Percentiles rank a stretch among this genome's conserved stretches.
Conservation (phyloP, 1,140 invertebrate genomes). For the Cyclargus thomasi region DNA sequence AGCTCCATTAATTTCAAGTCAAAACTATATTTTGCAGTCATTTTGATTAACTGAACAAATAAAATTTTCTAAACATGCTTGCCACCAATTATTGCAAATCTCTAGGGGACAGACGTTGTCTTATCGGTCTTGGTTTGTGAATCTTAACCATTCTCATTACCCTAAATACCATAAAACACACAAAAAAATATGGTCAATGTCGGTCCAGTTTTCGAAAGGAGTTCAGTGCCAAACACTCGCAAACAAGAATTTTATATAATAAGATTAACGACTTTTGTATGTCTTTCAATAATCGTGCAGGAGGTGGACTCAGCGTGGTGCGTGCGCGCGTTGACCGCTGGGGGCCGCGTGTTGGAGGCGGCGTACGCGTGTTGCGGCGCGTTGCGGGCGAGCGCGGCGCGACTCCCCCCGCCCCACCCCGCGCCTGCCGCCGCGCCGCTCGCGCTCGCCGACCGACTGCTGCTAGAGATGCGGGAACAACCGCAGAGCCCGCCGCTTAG, state of each 20-base stretch:
- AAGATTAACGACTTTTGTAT: too few relatives aligned
- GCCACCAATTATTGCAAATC: too few relatives aligned
- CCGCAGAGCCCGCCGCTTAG: conserved; percentile 27
- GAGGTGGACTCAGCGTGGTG: conserved; percentile 44
- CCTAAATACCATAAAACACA: too few relatives aligned
- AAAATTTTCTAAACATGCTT: too few relatives aligned
- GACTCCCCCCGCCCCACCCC: conserved; percentile 44
- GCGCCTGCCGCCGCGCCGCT: conserved; percentile 44
- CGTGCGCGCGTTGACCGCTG: conserved; percentile 47
- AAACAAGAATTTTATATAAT: too few relatives aligned
- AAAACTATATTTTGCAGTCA: too few relatives aligned
- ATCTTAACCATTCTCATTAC: too few relatives aligned
- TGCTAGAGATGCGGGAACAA: conserved; percentile 46
- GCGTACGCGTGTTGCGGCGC: conserved; percentile 28
- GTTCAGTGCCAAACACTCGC: background rate
- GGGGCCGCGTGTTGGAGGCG: conserved; percentile 24
- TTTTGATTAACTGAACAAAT: too few relatives aligned
- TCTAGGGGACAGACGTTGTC: too few relatives aligned
- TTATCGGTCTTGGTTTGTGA: too few relatives aligned
- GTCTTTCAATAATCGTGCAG: conserved; percentile 32
- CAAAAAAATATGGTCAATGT: too few relatives aligned
- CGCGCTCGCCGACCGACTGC: conserved; percentile 50
- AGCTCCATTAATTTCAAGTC: too few relatives aligned
- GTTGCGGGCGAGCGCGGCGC: conserved; percentile 35
- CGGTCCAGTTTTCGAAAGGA: background rate